Base-by-base conservation (phyloP, 2,113 vertebrate species). In the Zapus hudsonius region DNA sequence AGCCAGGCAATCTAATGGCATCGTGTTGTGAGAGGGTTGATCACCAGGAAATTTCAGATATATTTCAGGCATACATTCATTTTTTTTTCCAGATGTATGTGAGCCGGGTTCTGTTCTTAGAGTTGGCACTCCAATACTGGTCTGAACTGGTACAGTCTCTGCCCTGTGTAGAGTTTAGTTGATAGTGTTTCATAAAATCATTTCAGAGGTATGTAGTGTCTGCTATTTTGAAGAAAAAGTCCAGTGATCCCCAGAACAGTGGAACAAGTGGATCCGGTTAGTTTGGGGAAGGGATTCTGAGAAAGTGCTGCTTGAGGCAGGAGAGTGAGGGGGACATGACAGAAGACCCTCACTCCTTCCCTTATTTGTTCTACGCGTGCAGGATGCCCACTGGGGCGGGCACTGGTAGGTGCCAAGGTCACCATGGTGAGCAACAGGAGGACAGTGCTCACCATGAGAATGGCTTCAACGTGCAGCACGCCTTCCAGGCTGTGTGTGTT, bases 181-280 rank as follows among this genome's bases (percentile, higher is more conserved):
- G 38, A 80, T 67, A 52, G 31, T 57, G 57, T 55, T 93, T 87
- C 82, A 72, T 72, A 66, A 85, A 47, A 33, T 64, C 55, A 83
- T 89, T 69, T 74, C 4, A 64, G 15, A 76, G 55, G 64, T 52
- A 73, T 31, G 1, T 80, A 63, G 55, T 72, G 82, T 31, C n/a
- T 93, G 70, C 27, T 52, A 3, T 84, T 57, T 82, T 63, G 44
- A 74, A 96, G 79, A 76, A 84, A 95, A 90, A 82, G 29, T 31
- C 52, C 5, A 36, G 40, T 11, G 12, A 87, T 29, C 9, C 44
- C 91, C 13, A 73, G 29, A 70, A 72, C 13, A 36, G 13, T 61
- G 25, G 55, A 88, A 74, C 55, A 91, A 61, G 9, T 55, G 27
- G 72, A 22, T 15, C 63, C 19, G 36, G 73, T 36, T 85, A 73